These are phyloP conservation scores for Donacobius atricapilla DNA, from an alignment of 2,113 vertebrate species.

Conservation along the genomic window DNA sequence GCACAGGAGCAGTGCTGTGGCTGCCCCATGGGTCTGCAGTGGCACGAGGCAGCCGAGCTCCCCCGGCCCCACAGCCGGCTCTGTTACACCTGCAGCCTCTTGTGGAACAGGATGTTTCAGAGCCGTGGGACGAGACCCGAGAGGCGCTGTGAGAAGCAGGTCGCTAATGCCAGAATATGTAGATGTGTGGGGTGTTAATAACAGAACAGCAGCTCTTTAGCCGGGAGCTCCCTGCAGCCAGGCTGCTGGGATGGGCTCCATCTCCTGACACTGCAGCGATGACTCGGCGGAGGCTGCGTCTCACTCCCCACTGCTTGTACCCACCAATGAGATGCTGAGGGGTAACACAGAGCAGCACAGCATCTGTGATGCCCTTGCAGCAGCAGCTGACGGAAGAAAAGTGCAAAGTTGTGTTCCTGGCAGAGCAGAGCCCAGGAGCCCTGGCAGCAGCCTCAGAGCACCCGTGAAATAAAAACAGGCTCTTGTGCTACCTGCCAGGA, in stretches of 20 bases:
- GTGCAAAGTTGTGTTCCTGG: not conserved
- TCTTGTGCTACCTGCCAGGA: not conserved
- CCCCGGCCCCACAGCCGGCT: not conserved
- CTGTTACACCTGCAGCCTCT: not conserved
- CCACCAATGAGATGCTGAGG: not conserved
- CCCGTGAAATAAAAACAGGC: not conserved
- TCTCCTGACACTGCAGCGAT: not conserved
- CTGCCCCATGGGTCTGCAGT: accelerated
- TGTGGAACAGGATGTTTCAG: accelerated
- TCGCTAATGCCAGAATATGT: not conserved
- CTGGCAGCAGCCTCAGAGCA: not conserved
- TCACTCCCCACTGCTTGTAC: not conserved
- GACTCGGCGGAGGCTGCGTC: accelerated
- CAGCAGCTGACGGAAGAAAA: not conserved
- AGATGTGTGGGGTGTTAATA: accelerated
- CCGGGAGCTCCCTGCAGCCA: not conserved
- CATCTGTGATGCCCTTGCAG: not conserved
- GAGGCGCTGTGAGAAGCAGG: not conserved
- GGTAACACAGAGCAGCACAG: accelerated
- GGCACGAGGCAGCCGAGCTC: accelerated
- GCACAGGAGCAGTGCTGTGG: accelerated
- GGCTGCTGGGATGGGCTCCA: not conserved
- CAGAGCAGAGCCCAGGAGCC: not conserved
- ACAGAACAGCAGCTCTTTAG: not conserved
- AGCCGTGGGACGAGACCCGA: not conserved